Evolutionary conservation across 2,888 invertebrate genomes (phyloP).

Genomic region (Acleris sparsana): DNA sequence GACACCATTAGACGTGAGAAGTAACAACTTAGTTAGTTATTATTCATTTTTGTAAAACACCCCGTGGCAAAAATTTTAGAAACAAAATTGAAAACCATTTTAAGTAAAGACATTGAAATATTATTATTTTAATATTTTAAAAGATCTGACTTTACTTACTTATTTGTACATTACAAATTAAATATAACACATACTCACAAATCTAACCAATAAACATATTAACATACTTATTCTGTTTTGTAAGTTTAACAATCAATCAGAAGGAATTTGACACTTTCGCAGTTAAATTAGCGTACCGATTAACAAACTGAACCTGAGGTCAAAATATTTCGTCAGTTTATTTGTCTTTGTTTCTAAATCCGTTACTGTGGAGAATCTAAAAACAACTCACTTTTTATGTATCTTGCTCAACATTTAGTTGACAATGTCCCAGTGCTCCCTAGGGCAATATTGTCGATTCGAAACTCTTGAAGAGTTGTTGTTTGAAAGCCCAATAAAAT

Average conservation of each 20-base stretch:
- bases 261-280: conserved; percentile 23
- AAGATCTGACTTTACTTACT: too few relatives aligned
- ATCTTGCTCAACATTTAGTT: conserved; percentile 8
- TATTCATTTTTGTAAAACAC: neutral
- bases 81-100: too few relatives aligned
- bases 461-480: conserved; percentile 17
- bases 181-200: too few relatives aligned
- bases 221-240: too few relatives aligned
- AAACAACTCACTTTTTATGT: conserved; percentile 11
- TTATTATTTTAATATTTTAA: too few relatives aligned
- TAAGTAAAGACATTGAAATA: too few relatives aligned
- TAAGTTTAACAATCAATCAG: conserved; percentile 8
- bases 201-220: too few relatives aligned
- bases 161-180: too few relatives aligned
- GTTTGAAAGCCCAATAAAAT: conserved; percentile 25
- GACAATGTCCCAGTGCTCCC: conserved; percentile 25
- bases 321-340: conserved; percentile 20
- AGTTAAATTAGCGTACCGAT: conserved; percentile 5
- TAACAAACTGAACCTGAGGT: conserved; percentile 15
- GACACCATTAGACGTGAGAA: conserved; percentile 8
- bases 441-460: conserved; percentile 12
- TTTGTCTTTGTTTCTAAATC: conserved; percentile 19
- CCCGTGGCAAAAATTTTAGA: neutral
- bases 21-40: conserved; percentile 2
- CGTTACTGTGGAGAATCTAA: conserved; percentile 3